phyloP scores from a whole-genome alignment of 53 echinoderm and acorn worm genomes.

The Temnopleurus reevesii region DNA sequence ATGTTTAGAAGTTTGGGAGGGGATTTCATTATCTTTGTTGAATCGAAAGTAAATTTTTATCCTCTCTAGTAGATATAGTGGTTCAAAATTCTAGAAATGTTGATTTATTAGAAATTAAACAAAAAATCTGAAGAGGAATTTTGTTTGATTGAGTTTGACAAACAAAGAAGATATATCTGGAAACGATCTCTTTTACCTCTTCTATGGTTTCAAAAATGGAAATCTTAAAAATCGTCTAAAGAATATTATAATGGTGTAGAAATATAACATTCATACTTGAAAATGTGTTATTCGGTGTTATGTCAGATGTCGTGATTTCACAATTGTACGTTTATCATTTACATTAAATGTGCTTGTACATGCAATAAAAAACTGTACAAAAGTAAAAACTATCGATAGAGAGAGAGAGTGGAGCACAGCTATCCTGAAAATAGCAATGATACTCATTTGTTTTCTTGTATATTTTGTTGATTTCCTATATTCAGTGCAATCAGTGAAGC shows the following conservation, averaged over 20 bases:
- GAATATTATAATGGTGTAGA: background rate
- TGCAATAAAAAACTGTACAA: background rate
- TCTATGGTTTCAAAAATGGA: too few species aligned
- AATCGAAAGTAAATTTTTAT: too few species aligned
- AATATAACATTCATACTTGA: background rate
- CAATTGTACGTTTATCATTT: background rate
- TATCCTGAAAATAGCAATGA: background rate
- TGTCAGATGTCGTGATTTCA: background rate
- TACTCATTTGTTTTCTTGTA: background rate
- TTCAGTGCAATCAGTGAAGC: conserved; percentile 4
- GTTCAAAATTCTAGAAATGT: too few species aligned
- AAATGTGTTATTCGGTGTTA: background rate
- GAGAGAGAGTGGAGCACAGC: too few species aligned
- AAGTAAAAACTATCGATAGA: background rate
- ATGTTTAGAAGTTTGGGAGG: too few species aligned
- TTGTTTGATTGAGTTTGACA: too few species aligned
- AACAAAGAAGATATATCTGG: too few species aligned
- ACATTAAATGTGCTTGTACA: background rate
- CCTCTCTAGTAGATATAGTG: too few species aligned
- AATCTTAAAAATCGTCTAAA: background rate
- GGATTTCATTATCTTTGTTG: too few species aligned
- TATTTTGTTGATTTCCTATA: conserved; percentile 6
- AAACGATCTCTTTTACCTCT: too few species aligned
- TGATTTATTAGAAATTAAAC: too few species aligned
- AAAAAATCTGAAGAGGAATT: too few species aligned